Evolutionary conservation across 2,888 invertebrate species (phyloP), one percentile per base, ranked within the genome.

Genomic region (Trachelus troglodyta): DNA sequence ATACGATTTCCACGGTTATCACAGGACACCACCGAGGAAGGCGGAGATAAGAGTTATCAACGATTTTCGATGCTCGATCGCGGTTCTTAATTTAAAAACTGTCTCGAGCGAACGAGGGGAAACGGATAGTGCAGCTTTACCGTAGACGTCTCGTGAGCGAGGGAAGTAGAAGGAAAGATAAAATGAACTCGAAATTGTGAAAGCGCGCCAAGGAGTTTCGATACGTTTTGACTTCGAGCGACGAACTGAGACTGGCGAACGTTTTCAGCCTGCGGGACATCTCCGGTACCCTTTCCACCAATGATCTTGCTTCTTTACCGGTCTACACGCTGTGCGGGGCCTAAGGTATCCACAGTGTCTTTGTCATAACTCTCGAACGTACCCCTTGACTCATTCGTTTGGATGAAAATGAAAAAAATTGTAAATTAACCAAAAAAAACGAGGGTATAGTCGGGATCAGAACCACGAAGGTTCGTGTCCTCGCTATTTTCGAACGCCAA

Each of bases 241-340:
- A 83, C 89, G 85, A 85, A 81, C 83, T 85, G 86, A 88, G 89
- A 90, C 89, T 89, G 89, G 86, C 85, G 86, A 87, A 85, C 85
- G 85, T 78, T 76, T 75, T 75, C 75, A 73, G 71, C 81, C 79
- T 75, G 79, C 79, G 82, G 80, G 83, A 85, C 87, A 83, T 86
- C 85, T 80, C 81, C 79, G 84, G 80, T 83, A 85, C 84, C 77
- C 85, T 86, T 85, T 87, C 86, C 85, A 86, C 85, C 87, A 82
- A 84, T 83, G 82, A 83, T 83, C 83, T 79, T 79, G 84, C 86
- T 85, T 87, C 87, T 85, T 86, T 85, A 79, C 83, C 84, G 84
- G 82, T 84, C 74, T 75, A 74, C 76, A 75, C 71, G 71, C 71
- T 31, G 15, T 31, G 71, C 71, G 71, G 71, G 12, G 71, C 12